Base-by-base conservation (phyloP, 2,797 vertebrate genomes). In the Hirundo rustica region DNA sequence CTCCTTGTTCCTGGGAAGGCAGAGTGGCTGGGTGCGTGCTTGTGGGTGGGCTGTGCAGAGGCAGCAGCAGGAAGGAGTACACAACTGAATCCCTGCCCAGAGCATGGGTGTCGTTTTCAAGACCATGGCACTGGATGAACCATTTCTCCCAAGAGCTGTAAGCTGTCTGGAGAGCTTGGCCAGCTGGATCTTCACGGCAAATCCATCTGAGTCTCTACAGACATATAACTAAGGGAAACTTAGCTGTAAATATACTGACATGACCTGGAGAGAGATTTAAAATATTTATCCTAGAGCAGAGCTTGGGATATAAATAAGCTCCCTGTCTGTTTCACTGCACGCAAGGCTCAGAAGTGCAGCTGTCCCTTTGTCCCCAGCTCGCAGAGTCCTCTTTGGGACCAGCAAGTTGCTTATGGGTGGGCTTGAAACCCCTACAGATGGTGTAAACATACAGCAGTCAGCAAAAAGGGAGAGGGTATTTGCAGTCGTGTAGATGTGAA, bases 301-400 rank as follows among this genome's bases (percentile, higher is more conserved):
- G 53, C 79, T 83, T 50, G 81, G 48, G 75, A 91, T 93, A 87
- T 92, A 93, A 95, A 96, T 93, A 91, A 94, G 81, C 86, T 94
- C 62, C 60, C 70, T 85, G 84, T 75, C 86, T 95, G 88, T 89
- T 93, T 65, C 72, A 53, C 79, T 87, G 75, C 87, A 74, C 14
- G 61, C 60, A 53, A 85, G 42, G 88, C 88, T 94, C 65, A 27
- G 66, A 55, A 71, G n/a, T 16, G 81, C 94, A 96, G 85, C 95
- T 88, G 87, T 91, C 82, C 68, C 82, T 91, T 83, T 79, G 78
- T 91, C 82, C 57, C 47, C 40, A 40, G 53, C 62, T 70, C 45
- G 4, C 2, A 3, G 38, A 64, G 16, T 34, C 47, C 20, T 78
- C 27, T 27, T 68, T n/a, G 50, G 54, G 50, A 45, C 74, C 45